A percentile compares a stretch with the other conserved stretches of the same genome.
phyloP scores from a whole-genome alignment of 2,888 invertebrate genomes.

The Alentia gelatinosa region DNA sequence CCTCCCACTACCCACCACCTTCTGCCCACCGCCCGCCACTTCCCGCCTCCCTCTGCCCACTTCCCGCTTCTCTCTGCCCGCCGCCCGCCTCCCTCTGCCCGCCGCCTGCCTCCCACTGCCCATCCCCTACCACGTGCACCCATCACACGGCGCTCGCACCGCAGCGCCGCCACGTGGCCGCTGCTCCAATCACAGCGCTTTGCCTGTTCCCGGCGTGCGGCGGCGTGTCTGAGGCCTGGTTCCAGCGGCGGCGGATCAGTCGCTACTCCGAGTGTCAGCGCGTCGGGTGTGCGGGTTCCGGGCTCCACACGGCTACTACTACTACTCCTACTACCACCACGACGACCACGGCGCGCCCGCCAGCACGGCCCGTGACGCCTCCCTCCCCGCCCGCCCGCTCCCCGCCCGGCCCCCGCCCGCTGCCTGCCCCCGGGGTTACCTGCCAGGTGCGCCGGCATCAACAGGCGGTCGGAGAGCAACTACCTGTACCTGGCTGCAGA shows the following conservation, averaged over 20 bases:
- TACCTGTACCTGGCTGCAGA: not conserved
- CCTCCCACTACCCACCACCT: too few species aligned
- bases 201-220: not conserved
- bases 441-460: constrained; percentile 16
- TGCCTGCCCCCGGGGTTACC: not conserved
- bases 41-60: not conserved
- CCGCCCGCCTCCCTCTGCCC: not conserved
- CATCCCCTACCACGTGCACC: not conserved
- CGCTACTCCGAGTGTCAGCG: not conserved
- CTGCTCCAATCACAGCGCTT: constrained; percentile 8
- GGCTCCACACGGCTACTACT: not conserved
- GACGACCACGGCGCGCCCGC: not conserved
- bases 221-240: not conserved
- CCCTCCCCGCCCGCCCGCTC: too few species aligned
- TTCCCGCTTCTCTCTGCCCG: not conserved
- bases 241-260: not conserved
- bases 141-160: not conserved
- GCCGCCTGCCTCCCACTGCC: not conserved
- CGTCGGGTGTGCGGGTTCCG: not conserved
- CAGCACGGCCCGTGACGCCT: not conserved
- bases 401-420: too few species aligned
- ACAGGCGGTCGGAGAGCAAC: not conserved
- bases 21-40: not conserved
- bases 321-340: not conserved
- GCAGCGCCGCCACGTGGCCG: not conserved